Evolutionary conservation across 2,113 vertebrate species (phyloP).

Genomic region (Eublepharis macularius): DNA sequence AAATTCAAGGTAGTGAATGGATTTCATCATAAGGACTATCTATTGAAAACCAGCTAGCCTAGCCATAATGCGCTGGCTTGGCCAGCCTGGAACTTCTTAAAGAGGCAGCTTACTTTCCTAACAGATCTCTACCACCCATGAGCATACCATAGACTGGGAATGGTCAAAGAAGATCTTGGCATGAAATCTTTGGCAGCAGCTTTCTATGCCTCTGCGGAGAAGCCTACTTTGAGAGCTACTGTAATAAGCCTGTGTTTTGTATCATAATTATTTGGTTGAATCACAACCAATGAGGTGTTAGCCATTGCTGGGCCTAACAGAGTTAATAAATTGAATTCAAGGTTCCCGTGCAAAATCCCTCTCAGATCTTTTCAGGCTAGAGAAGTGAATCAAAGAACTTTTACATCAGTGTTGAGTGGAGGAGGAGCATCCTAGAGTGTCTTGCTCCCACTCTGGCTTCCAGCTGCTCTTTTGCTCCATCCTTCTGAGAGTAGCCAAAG

Average conservation of each 20-base stretch:
- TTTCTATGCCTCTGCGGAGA: not conserved
- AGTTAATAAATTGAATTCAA: not conserved
- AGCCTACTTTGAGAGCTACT: not conserved
- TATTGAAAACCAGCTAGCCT: too few species aligned
- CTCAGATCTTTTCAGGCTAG: not conserved
- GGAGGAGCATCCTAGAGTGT: not conserved
- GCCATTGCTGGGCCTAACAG: not conserved
- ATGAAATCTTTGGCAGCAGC: not conserved
- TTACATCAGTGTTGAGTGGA: not conserved
- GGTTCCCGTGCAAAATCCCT: not conserved
- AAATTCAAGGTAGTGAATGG: too few species aligned
- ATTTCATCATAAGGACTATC: too few species aligned
- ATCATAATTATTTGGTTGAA: not conserved
- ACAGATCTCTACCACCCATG: not conserved
- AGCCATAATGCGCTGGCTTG: too few species aligned
- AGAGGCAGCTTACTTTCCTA: not conserved
- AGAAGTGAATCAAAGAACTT: not conserved
- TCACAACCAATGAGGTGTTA: not conserved
- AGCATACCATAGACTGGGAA: not conserved
- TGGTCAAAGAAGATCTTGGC: not conserved
- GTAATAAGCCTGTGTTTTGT: not conserved
- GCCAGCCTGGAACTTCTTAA: too few species aligned
- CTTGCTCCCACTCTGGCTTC: not conserved
- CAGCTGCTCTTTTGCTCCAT: slow-evolving; percentile 4
- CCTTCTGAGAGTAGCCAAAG: not conserved